Conservation (phyloP, 2,797 vertebrate species). For the Smutsia gigantea region DNA sequence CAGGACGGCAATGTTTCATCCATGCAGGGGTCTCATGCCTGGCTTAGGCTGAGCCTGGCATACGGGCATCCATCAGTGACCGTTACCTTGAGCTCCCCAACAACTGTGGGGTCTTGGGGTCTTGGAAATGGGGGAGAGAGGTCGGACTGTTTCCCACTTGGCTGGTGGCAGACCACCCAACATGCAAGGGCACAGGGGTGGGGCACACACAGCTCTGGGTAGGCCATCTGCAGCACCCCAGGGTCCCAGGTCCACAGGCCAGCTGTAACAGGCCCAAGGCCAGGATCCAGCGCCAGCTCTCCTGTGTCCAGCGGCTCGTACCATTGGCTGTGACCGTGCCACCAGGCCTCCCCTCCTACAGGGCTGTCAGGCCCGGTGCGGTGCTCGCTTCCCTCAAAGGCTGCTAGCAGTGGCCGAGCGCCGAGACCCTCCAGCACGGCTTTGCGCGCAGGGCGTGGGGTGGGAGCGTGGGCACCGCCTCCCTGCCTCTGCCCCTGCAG, state of each 20-base stretch:
- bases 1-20: rapidly evolving
- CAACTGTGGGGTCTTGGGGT: background rate
- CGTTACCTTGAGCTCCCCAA: rapidly evolving
- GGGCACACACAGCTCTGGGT: background rate
- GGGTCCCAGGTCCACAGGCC: background rate
- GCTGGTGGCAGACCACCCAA: background rate
- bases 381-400: background rate
- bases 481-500: slow-evolving; percentile 71
- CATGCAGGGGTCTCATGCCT: background rate
- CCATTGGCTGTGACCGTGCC: background rate
- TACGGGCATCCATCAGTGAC: rapidly evolving
- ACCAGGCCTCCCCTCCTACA: background rate
- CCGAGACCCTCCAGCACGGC: background rate
- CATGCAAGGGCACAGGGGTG: background rate
- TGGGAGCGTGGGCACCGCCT: background rate
- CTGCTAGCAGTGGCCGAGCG: background rate
- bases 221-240: background rate
- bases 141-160: background rate
- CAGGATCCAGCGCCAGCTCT: background rate
- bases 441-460: too few relatives aligned
- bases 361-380: background rate
- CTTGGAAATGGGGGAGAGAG: rapidly evolving
- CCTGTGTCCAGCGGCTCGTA: background rate
- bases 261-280: background rate
- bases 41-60: rapidly evolving